Conservation (phyloP, 2,888 invertebrate species). For the Coremacera marginata region DNA sequence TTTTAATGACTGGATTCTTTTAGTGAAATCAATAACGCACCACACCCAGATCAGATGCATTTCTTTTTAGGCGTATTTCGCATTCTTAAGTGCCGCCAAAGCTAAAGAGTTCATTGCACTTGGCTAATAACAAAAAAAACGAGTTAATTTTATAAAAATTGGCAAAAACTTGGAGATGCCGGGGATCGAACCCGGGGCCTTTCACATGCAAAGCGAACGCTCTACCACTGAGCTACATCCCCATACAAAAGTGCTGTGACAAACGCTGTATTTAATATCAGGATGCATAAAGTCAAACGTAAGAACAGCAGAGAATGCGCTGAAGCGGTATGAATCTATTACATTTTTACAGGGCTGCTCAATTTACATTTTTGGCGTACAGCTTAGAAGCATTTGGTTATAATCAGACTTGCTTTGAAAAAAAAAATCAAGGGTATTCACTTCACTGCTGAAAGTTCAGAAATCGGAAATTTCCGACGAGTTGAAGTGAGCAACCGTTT, state of each 20-base stretch:
- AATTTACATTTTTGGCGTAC: neutral
- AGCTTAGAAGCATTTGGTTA: no score
- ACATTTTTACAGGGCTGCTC: neutral
- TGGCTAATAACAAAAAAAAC: neutral
- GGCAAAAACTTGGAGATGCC: conserved; percentile 43
- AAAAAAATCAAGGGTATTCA: no score
- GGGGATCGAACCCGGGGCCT: conserved; percentile 49
- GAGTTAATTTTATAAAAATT: neutral
- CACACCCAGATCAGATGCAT: conserved; percentile 4
- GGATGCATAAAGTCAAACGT: no score
- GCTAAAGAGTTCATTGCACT: conserved; percentile 16
- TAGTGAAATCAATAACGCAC: neutral
- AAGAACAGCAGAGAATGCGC: no score
- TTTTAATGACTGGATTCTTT: neutral
- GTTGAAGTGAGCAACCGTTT: no score
- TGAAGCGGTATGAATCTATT: neutral
- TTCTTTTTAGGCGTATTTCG: neutral
- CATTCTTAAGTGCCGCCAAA: neutral
- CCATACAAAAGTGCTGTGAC: conserved; percentile 57
- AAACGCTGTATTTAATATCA: neutral
- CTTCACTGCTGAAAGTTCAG: no score
- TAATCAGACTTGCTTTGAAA: no score
- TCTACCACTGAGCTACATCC: conserved; percentile 99
- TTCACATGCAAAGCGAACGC: conserved; percentile 94
- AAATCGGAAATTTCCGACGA: no score